Base-by-base conservation (phyloP, 2,797 vertebrate species). In the Clarias pachynema region DNA sequence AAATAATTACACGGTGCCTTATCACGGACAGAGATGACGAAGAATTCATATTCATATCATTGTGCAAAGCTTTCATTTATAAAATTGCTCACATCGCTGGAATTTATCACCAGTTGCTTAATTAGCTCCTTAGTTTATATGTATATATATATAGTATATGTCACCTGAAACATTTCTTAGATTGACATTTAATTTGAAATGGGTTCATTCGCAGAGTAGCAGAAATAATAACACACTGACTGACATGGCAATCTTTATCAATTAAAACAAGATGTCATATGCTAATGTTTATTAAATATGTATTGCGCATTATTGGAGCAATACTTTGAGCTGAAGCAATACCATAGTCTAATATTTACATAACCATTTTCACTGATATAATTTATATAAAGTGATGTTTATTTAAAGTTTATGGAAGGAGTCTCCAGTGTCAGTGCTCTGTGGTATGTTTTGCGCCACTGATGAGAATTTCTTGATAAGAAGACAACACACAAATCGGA, bases 1-100 rank as follows among this genome's bases (percentile, higher is more conserved):
- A 60, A 85, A 85, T 73, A 81, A 65, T 72, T 31, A 85, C 53
- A 84, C 22, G 34, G 15, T 60, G 65, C 5, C 49, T 69, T 69
- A 56, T 69, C 65, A 59, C 7, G 1, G n/a, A 1, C 16, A 29
- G 31, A 57, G 34, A n/a, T 26, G 6, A 63, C 24, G 1, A 8
- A 40, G 37, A 63, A 79, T 80, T 65, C 78, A 49, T 80, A 65
- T 80, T 62, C 60, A 49, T 80, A 20, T 80, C n/a, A 10, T 65
- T 65, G 37, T 49, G 40, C 15, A 44, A 14, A 65, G 37, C 7
- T 2, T 80, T 44, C 26, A 44, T 65, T 49, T 12, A 12, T 49
- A 9, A 9, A 34, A 56, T 56, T 49, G 44, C 16, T 66, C 14
- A 53, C 12, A 2, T 84, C 60, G 56, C 4, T 24, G 26, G 20